Evolutionary conservation across 2,797 vertebrate species (phyloP).

Genomic region (Anguilla obscura): DNA sequence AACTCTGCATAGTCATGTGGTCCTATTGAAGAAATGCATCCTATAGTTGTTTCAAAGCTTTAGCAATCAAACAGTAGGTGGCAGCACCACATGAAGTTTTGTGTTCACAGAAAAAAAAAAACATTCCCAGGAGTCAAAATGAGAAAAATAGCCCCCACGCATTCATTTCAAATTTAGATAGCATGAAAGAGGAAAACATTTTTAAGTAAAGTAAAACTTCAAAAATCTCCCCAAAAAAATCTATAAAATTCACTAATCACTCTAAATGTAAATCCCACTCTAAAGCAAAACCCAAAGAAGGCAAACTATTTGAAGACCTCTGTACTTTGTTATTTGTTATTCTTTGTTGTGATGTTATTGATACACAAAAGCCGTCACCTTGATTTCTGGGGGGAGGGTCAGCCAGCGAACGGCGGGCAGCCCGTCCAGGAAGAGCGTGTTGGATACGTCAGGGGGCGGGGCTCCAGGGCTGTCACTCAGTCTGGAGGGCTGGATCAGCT

Average conservation of each 20-base stretch:
- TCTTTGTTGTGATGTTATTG: neutral
- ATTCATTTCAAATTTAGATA: neutral
- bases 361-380: constrained; percentile 66
- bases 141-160: neutral
- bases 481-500: constrained; percentile 77
- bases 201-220: neutral
- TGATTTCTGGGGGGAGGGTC: constrained; percentile 81
- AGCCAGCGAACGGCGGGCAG: constrained; percentile 91
- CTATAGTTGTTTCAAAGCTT: neutral
- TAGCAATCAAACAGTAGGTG: neutral
- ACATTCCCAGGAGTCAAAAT: neutral
- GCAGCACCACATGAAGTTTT: constrained; percentile 1
- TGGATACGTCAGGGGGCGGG: constrained; percentile 60
- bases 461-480: constrained; percentile 57
- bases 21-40: neutral
- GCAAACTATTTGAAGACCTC: neutral
- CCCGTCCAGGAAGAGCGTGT: constrained; percentile 74
- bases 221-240: neutral
- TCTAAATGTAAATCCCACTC: neutral
- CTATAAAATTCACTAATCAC: neutral
- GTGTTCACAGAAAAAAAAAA: neutral
- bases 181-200: neutral
- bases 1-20: neutral
- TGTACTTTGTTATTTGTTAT: neutral
- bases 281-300: neutral